Conservation (phyloP, 1,140 invertebrate genomes). For the Pseudomyrmex flavicornis region DNA sequence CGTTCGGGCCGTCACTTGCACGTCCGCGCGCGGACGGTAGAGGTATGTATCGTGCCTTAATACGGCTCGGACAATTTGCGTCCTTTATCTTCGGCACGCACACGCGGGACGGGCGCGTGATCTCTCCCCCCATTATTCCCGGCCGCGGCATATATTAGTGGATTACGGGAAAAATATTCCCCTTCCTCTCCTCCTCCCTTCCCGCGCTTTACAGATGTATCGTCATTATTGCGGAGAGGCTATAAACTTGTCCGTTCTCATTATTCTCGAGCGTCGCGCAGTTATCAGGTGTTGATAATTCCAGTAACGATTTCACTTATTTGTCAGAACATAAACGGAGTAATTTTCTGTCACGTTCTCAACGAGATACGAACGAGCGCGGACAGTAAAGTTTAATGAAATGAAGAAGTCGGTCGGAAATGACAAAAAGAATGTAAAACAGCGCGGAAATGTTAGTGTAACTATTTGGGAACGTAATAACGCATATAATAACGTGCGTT, state of each 20-base stretch:
- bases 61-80: slow-evolving; percentile 53
- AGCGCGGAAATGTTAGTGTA: no score
- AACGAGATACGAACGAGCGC: background rate
- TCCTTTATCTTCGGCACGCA: slow-evolving; percentile 42
- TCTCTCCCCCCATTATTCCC: slow-evolving; percentile 15
- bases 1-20: slow-evolving; percentile 70
- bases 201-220: background rate
- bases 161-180: slow-evolving; percentile 54
- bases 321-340: slow-evolving; percentile 15
- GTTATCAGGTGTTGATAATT: slow-evolving; percentile 46
- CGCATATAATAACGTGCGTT: no score
- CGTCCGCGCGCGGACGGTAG: slow-evolving; percentile 38
- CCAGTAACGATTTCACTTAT: slow-evolving; percentile 50
- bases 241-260: slow-evolving; percentile 58
- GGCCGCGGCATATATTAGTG: slow-evolving; percentile 20
- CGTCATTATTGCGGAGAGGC: slow-evolving; percentile 44
- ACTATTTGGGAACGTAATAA: no score
- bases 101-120: background rate
- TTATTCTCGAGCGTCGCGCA: slow-evolving; percentile 21
- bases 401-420: background rate
- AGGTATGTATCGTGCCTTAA: slow-evolving; percentile 60
- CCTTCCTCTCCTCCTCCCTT: no score
- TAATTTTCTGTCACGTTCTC: background rate
- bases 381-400: background rate
- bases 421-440: background rate